Evolutionary conservation across 2,113 vertebrate species (phyloP), one percentile per base, ranked within the genome.

Genomic region (Taurulus bubalis): DNA sequence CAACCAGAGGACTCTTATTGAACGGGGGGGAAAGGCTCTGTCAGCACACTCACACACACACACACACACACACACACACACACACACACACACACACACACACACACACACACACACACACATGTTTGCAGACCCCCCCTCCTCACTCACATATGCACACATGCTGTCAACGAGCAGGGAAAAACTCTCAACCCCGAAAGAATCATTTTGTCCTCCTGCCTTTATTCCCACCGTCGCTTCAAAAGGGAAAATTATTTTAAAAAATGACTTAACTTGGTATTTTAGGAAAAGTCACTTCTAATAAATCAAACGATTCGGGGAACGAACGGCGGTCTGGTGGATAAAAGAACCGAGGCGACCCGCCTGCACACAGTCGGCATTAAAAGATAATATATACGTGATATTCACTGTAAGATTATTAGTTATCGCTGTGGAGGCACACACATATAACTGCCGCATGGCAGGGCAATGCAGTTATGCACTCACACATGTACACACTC

Each of bases 1-100:
- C 87, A 85, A 26, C 30, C 53, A 34, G 75, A 88, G 76, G 78
- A 79, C 84, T 88, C 70, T 20, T 34, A 80, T 63, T 71, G 88
- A 75, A 72, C 15, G 56, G 75, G 83, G 85, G 85, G 87, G 4
- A 91, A 91, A 88, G 88, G 70, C 87, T 78, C 82, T 71, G 85
- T 87, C 85, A 87, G 79, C 84, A 62, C 30, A 45, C 38, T 62
- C 67, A 73, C 62, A 36, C 71, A 72, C 2, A 38, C 58, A 67
- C 56, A 63, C 55, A 45, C 73, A 77, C 67, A 70, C 49, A 59
- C 28, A 62, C 30, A 45, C 38, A 66, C 67, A 73, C 62, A 36
- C 71, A 72, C 2, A 38, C 58, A 67, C 56, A 63, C 55, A 45
- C 73, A 77, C 68, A 71, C 49, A 26, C 60, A n/a, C 79, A 72